Evolutionary conservation across 2,888 invertebrate genomes (phyloP), one percentile per base, ranked within the genome.

Genomic region (Drosophila cracens): DNA sequence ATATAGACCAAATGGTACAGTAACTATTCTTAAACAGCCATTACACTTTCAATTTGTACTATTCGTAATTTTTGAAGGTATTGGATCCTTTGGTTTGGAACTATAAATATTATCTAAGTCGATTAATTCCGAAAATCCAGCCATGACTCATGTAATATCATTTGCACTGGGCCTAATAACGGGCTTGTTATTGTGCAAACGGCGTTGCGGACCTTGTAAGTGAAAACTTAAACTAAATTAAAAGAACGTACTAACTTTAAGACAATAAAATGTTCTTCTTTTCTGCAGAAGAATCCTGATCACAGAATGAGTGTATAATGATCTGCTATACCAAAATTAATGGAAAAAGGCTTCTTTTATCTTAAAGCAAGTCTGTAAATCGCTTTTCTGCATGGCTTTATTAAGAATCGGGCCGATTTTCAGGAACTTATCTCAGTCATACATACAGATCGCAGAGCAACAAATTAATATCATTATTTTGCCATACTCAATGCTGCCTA

Each of bases 131-230:
- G 11, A 43, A 36, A 16, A 7, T 21, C 16, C 16, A n/a, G 33
- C 11, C 13, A 74, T 77, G 77, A 74, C 33, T 66, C 74, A 77
- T 38, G 33, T 77, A 21, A 70, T 77, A 66, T 67, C 77, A 6
- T 77, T 52, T 27, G 77, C 52, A 11, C 46, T 77, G 27, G 77
- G 77, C 4, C 0, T 77, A 13, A 18, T 77, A 27, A 64, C 74
- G 2, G 77, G 77, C 25, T 58, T 77, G 53, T 10, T 77, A 57
- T 25, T 77, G 6, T 77, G 74, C 54, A 76, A 62, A 13, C 34
- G 57, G 4, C 70, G 74, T 16, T 77, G 77, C 25, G 69, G 70
- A 13, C 61, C 38, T 33, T 70, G 31, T 46, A 27, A 57, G 10
- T 13, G 25, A 46, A 3, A 25, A 29, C 25, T 18, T 1, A 27